Base-by-base conservation (phyloP, 1,140 invertebrate genomes). In the Aphidius gifuensis region DNA sequence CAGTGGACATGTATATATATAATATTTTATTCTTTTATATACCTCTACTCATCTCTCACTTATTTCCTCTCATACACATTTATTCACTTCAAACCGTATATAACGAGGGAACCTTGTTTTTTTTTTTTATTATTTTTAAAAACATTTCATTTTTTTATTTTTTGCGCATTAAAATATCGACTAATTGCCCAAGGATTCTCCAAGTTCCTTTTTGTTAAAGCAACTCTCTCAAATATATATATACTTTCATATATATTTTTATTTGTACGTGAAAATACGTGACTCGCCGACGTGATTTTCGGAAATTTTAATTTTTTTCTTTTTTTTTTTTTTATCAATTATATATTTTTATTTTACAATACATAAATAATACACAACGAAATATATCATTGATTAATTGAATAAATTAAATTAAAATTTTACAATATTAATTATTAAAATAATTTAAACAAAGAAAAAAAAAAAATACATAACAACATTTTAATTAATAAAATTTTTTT, bases 131-230 rank as follows among this genome's bases (percentile, higher is more conserved):
- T 32, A 32, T 32, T 32, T 32, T 32, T 3, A 32, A 32, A 32
- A 32, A 32, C 23, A 32, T 32, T 32, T 32, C 23, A 32, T 32
- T 66, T 72, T 76, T 81, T 81, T 80, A 71, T 77, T 81, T 81
- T 80, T 80, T 80, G 76, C 74, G 72, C 75, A 81, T 79, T 81
- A 79, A 80, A 81, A 81, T 81, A 80, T 80, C 79, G 77, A 80
- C 79, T 81, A 81, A 81, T 81, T 81, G 78, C 74, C 71, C 72
- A 70, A 71, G 73, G 78, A 78, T 78, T 79, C 77, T 76, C 72
- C 47, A 54, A 55, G 61, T 71, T 49, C 61, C 63, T 67, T 65
- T 68, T 56, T 39, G 58, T 71, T 32, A 32, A 32, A 32, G 23
- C 23, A 32, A 32, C 23, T 32, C 23, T 32, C 23, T 32, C 23